Evolutionary conservation across 2,888 invertebrate genomes (phyloP), one percentile per base, ranked within the genome.

Genomic region (Lasioglossum leucozonium): DNA sequence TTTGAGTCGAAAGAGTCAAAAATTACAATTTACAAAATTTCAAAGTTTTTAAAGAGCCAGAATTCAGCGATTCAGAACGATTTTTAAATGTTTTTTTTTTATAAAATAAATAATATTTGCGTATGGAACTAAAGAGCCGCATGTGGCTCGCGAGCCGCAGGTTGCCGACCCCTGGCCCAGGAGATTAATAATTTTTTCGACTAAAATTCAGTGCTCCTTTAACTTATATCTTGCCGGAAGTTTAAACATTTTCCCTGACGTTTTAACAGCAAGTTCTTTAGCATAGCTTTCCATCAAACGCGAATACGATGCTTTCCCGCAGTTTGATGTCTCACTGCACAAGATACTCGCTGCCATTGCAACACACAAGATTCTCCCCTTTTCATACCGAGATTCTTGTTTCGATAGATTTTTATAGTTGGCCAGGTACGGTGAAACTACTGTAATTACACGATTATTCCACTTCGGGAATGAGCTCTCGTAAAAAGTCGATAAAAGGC

Each of bases 401-500:
- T 67, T 67, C 67, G 67, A 67, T 67, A 67, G 67, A 34, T 37
- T 37, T 22, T 34, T 67, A 67, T 67, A 37, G 37, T 22, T 10
- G n/a, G 22, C 11, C 4, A 6, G 37, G 37, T 65, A 67, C 67
- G 37, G 37, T 22, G 67, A 67, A 67, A 67, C 67, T 10, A 34
- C 37, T 22, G 11, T 67, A 81, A 78, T 58, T 67, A 69, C 67
- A 78, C 30, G 77, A 47, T 62, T 77, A 58, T 65, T 74, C 11
- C 8, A 11, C 40, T 30, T 11, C 16, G 26, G 44, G 55, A 16
- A 34, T 10, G 22, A n/a, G n/a, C 47, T 22, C 34, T n/a, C 30
- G 26, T 58, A 81, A 80, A 81, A 81, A 62, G 71, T 76, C 62
- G 75, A 83, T 83, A 77, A 81, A 73, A 74, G 10, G n/a, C 34